Evolutionary conservation across 2,888 invertebrate genomes (phyloP).

Genomic region (Invenusta paracnida): DNA sequence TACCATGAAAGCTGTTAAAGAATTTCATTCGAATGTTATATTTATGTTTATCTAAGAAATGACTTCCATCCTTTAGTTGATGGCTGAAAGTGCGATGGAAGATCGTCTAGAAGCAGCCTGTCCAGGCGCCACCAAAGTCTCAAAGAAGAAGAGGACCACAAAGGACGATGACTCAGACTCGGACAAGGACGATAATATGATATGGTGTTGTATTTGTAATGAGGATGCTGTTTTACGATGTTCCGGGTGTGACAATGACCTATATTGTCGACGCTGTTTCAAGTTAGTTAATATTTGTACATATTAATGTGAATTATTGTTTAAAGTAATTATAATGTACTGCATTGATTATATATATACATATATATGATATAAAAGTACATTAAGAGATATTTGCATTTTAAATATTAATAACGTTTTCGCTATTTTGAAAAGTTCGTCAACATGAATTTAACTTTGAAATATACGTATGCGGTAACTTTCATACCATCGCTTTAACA

Average conservation of each 20-base stretch:
- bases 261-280: constrained; percentile 75
- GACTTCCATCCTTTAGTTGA: background rate
- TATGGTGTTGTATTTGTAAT: constrained; percentile 81
- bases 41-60: too few species aligned
- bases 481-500: too few species aligned
- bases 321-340: background rate
- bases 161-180: background rate
- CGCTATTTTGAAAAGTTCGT: too few species aligned
- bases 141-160: background rate
- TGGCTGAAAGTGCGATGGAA: background rate
- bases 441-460: too few species aligned
- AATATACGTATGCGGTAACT: too few species aligned
- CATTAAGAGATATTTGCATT: too few species aligned
- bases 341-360: too few species aligned
- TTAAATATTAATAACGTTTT: too few species aligned
- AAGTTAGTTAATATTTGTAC: constrained; percentile 52
- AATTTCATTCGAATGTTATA: too few species aligned
- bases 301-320: too few species aligned
- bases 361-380: too few species aligned
- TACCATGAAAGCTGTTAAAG: too few species aligned
- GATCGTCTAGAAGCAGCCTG: background rate
- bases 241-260: constrained; percentile 72
- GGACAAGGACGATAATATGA: constrained; percentile 62
- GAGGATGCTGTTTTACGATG: constrained; percentile 73
- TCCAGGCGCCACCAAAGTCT: background rate